phyloP scores from a whole-genome alignment of 2,888 invertebrate species.

The Siphlonurus alternatus region DNA sequence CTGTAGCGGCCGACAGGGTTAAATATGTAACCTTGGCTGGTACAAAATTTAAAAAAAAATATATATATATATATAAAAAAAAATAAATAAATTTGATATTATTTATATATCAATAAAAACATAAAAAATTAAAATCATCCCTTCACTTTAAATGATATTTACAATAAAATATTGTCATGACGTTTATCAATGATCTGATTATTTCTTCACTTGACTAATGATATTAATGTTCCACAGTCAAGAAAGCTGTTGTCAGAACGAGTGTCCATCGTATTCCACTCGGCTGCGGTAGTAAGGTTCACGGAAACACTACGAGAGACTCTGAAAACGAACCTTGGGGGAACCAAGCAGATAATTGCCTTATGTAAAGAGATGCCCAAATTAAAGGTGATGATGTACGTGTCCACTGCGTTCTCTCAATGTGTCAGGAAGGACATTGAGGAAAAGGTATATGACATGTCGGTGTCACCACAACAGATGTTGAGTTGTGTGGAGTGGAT shows the following conservation, averaged over 20 bases:
- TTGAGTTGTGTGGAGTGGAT: conserved; percentile 21
- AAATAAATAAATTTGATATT: too few species aligned
- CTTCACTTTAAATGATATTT: too few species aligned
- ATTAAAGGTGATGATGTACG: conserved; percentile 28
- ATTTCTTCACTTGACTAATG: too few species aligned
- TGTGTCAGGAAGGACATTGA: conserved; percentile 31
- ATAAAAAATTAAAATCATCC: too few species aligned
- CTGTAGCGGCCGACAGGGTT: too few species aligned
- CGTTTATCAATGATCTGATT: too few species aligned
- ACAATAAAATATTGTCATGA: too few species aligned
- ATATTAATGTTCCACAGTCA: too few species aligned
- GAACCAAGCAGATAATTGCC: conserved; percentile 1
- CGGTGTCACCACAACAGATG: conserved; percentile 23
- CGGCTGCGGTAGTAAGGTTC: conserved; percentile 7
- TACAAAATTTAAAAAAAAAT: too few species aligned
- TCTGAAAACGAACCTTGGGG: conserved; percentile 6
- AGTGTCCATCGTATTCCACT: conserved; percentile 7
- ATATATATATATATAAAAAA: too few species aligned
- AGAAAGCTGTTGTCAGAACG: background rate
- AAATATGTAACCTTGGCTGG: too few species aligned
- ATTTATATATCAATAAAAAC: too few species aligned
- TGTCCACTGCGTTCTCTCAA: conserved; percentile 41
- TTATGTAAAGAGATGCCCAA: conserved; percentile 3
- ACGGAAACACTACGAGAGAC: conserved; percentile 4
- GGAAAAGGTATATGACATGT: conserved; percentile 31